Base-by-base conservation (phyloP, 2,888 invertebrate species). In the Erebia palarica region DNA sequence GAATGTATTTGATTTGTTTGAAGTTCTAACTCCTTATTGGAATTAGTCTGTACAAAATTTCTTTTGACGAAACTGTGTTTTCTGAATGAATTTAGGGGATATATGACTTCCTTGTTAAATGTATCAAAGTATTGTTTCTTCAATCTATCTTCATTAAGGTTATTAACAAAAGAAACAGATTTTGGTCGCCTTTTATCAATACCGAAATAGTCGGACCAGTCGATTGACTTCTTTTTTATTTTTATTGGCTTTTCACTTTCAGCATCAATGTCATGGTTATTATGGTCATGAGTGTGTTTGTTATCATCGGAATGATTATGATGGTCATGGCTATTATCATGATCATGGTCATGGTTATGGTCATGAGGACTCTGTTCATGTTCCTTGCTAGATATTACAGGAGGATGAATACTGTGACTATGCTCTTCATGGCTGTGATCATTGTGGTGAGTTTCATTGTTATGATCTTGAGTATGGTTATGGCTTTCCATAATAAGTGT, bases 191-290 rank as follows among this genome's bases (percentile, higher is more conserved):
- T 95, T 75, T 96, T 95, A 84, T 98, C 97, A 74, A 97, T 94
- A 0, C 98, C 98, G 81, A 97, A 97, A 82, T 98, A 97, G 79
- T 97, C 96, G 0, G 97, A 96, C 97, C 97, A 98, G 80, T 97
- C 96, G 73, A 97, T 95, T 0, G 96, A 96, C 85, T 97, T 97
- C 87, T 97, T 97, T 75, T 95, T 95, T 9, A 96, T 85, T 42
- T 92, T 90, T 57, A 94, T 92, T 10, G 92, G 90, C 76, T 93
- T 94, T 49, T 94, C 93, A 18, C 83, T 77, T 68, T 87, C 85
- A 27, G 76, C 73, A 53, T 81, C 73, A 70, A 80, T 77, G 11
- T 76, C 72, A 44, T 79, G 78, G 42, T 81, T 78, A 18, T 73
- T 70, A 36, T 79, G 78, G 53, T 80, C 78, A 53, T 77, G 78